Conservation (phyloP, 2,888 invertebrate species). For the Epinotia demarniana region DNA sequence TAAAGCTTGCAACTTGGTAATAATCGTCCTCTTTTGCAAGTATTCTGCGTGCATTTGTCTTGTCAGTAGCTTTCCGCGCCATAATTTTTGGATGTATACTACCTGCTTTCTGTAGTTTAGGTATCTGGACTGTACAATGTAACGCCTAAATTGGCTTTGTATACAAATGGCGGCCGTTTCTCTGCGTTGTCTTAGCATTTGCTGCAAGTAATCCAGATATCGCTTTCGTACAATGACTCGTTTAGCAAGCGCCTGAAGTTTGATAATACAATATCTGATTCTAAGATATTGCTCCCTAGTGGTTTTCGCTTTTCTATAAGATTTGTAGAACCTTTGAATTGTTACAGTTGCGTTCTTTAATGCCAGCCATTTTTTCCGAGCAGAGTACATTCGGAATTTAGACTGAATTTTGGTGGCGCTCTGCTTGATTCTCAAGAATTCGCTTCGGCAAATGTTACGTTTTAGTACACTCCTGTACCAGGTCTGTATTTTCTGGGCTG, state of each 20-base stretch:
- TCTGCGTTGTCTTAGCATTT: constrained; percentile 55
- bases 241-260: constrained; percentile 61
- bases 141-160: constrained; percentile 69
- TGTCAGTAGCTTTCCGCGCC: constrained; percentile 72
- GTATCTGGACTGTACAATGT: constrained; percentile 63
- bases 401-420: constrained; percentile 68
- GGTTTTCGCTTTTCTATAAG: constrained; percentile 56
- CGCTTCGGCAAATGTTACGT: constrained; percentile 58
- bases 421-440: constrained; percentile 60
- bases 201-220: constrained; percentile 54
- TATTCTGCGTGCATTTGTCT: constrained; percentile 67
- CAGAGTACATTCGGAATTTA: constrained; percentile 63
- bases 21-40: constrained; percentile 61
- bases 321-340: constrained; percentile 75
- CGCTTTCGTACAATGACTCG: constrained; percentile 61
- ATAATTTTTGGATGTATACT: constrained; percentile 69
- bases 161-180: constrained; percentile 64
- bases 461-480: constrained; percentile 66
- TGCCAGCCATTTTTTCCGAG: constrained; percentile 57
- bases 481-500: constrained; percentile 68
- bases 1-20: constrained; percentile 72
- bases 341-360: constrained; percentile 57
- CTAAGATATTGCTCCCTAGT: constrained; percentile 54
- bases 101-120: constrained; percentile 60
- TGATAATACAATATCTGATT: constrained; percentile 51